Conservation (phyloP, 2,888 invertebrate genomes). For the Tetanocera ferruginea region DNA sequence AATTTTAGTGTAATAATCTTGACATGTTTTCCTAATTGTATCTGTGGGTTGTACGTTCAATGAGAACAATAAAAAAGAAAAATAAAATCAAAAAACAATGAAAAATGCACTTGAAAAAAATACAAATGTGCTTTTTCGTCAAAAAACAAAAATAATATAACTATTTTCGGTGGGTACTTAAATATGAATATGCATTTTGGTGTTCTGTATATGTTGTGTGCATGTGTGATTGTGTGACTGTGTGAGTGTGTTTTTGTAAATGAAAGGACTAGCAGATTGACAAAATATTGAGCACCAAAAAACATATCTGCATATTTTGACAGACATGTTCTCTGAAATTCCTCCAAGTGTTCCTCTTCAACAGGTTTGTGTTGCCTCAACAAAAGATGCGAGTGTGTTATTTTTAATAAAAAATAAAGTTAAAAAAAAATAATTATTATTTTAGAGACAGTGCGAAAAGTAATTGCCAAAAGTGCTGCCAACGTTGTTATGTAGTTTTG, state of each 20-base stretch:
- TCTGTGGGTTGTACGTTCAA: conserved; percentile 59
- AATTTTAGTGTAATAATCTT: conserved; percentile 67
- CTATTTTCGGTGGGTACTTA: not conserved
- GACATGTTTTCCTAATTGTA: conserved; percentile 65
- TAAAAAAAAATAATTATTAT: too few relatives aligned
- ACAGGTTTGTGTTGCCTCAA: too few relatives aligned
- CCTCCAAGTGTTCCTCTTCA: too few relatives aligned
- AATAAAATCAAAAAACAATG: conserved; percentile 31
- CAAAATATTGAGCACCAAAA: not conserved
- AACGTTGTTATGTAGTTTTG: conserved; percentile 11
- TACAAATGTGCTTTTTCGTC: not conserved
- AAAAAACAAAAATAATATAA: conserved; percentile 1
- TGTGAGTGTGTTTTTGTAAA: conserved; percentile 21
- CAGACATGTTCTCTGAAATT: too few relatives aligned
- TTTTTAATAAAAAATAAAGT: too few relatives aligned
- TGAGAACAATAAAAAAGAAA: conserved; percentile 38
- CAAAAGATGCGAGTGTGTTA: too few relatives aligned
- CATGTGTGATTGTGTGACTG: conserved; percentile 35
- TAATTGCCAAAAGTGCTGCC: conserved; percentile 17
- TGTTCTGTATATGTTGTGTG: not conserved
- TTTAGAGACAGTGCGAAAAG: conserved; percentile 1
- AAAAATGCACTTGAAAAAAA: conserved; percentile 28
- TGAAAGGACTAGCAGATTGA: not conserved
- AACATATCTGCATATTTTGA: too few relatives aligned
- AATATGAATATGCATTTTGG: not conserved